Evolutionary conservation across 2,888 invertebrate species (phyloP).

Genomic region (Chrysolina haemoptera): DNA sequence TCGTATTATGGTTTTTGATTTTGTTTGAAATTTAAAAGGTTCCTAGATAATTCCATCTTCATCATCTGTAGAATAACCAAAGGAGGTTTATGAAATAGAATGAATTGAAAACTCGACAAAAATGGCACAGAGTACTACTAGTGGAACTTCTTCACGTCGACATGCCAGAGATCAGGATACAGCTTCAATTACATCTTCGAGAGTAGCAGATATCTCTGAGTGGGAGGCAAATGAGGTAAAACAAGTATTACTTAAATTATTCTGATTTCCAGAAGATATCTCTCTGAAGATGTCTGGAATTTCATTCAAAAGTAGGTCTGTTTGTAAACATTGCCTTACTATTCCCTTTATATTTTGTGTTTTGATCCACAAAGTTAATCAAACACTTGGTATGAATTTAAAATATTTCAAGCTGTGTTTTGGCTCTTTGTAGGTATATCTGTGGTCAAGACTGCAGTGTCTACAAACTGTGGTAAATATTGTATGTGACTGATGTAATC

Average conservation of each 20-base stretch:
- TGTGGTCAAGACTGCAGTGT: too few species aligned
- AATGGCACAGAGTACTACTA: conserved; percentile 77
- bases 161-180: conserved; percentile 77
- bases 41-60: neutral
- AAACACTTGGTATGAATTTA: too few species aligned
- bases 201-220: conserved; percentile 78
- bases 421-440: too few species aligned
- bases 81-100: neutral
- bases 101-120: conserved; percentile 42
- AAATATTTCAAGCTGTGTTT: too few species aligned
- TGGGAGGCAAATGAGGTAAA: conserved; percentile 85
- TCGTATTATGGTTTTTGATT: conserved; percentile 1
- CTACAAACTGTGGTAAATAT: too few species aligned
- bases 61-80: neutral
- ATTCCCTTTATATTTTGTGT: too few species aligned
- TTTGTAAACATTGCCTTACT: too few species aligned
- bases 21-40: conserved; percentile 3
- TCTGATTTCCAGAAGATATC: neutral
- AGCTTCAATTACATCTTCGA: conserved; percentile 72
- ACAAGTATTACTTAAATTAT: conserved; percentile 10
- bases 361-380: too few species aligned
- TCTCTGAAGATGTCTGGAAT: neutral
- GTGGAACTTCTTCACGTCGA: conserved; percentile 77
- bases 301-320: too few species aligned
- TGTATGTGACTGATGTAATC: too few species aligned